Conservation (phyloP, 2,113 vertebrate species). For the Nettapus auritus region DNA sequence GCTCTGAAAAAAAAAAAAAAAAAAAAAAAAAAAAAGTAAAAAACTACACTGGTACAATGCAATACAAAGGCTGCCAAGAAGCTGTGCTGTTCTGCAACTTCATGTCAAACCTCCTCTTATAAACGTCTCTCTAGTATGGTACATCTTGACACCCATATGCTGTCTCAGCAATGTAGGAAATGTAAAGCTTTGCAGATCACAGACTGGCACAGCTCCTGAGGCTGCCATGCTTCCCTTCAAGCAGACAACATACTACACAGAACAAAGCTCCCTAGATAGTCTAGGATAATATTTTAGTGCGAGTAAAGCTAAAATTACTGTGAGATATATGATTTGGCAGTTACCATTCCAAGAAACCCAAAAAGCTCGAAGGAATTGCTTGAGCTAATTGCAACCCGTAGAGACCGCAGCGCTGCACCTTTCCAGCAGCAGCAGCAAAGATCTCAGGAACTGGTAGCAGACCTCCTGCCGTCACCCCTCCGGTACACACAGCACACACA, state of each 20-base stretch:
- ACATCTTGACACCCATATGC: background rate
- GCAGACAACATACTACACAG: background rate
- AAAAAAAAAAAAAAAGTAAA: background rate
- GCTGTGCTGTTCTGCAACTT: background rate
- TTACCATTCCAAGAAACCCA: background rate
- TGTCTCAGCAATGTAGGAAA: background rate
- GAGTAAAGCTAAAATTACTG: background rate
- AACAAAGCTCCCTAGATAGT: background rate
- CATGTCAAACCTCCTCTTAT: background rate
- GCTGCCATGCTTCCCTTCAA: background rate
- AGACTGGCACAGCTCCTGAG: background rate
- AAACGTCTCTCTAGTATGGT: background rate
- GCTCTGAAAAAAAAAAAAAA: background rate
- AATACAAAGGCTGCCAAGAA: background rate
- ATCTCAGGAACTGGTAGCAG: background rate
- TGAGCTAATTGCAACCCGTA: background rate
- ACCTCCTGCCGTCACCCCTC: background rate
- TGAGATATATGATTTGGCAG: background rate
- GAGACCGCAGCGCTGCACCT: accelerated
- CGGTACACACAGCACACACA: background rate
- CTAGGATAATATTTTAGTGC: background rate
- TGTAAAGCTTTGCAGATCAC: background rate
- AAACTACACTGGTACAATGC: background rate
- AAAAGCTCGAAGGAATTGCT: background rate
- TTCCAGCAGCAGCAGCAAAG: background rate